phyloP scores from a whole-genome alignment of 2,888 invertebrate species.

The Parochlus steinenii region DNA sequence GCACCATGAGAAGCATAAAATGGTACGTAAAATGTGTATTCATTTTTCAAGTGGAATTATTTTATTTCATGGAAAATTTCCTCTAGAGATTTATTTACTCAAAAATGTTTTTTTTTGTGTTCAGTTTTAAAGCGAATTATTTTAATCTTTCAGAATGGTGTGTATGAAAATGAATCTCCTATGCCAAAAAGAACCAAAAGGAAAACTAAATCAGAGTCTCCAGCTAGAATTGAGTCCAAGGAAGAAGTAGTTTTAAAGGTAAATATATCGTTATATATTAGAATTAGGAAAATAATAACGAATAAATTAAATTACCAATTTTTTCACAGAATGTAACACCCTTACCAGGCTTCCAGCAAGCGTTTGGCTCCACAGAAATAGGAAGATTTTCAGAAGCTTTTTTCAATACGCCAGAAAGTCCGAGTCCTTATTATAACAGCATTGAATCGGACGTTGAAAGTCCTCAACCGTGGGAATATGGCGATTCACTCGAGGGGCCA shows the following conservation, averaged over 20 bases:
- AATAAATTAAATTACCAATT: background rate
- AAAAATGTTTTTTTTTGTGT: background rate
- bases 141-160: background rate
- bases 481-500: slow-evolving; percentile 19
- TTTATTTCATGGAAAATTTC: no score
- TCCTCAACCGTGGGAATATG: slow-evolving; percentile 19
- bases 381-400: slow-evolving; percentile 67
- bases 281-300: background rate
- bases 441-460: slow-evolving; percentile 19
- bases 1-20: slow-evolving; percentile 4
- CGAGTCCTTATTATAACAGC: slow-evolving; percentile 18
- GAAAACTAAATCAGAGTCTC: slow-evolving; percentile 5
- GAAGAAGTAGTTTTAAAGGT: slow-evolving; percentile 11
- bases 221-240: slow-evolving; percentile 1
- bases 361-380: slow-evolving; percentile 72
- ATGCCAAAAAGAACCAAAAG: slow-evolving; percentile 9
- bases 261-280: background rate
- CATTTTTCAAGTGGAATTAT: background rate
- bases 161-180: slow-evolving; percentile 5
- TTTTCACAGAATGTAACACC: slow-evolving; percentile 30
- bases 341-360: slow-evolving; percentile 67
- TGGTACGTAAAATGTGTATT: background rate
- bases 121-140: background rate
- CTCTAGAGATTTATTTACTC: no score
- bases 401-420: slow-evolving; percentile 21